These are phyloP conservation scores for Rotaria socialis DNA, from an alignment of 2,888 invertebrate genomes.

Conservation along the genomic window DNA sequence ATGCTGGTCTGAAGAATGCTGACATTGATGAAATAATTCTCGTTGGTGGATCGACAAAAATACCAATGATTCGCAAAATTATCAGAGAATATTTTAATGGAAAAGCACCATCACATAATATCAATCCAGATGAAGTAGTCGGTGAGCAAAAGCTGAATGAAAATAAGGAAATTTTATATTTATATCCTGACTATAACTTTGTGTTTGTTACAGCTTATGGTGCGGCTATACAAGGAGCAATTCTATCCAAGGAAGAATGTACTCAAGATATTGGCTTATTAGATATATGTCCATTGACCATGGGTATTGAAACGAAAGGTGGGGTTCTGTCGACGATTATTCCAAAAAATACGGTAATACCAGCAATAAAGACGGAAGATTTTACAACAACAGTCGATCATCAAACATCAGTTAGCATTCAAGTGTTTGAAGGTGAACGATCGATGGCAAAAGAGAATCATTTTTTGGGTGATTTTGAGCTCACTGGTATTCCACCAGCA, in stretches of 20 bases:
- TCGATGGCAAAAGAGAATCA: slow-evolving; percentile 99
- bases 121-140: slow-evolving; percentile 98
- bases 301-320: slow-evolving; percentile 99
- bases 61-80: slow-evolving; percentile 80
- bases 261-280: slow-evolving; percentile 87
- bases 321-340: slow-evolving; percentile 99
- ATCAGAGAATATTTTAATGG: slow-evolving; percentile 76
- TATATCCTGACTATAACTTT: too few species aligned
- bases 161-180: too few species aligned
- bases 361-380: slow-evolving; percentile 96
- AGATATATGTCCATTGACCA: slow-evolving; percentile 94
- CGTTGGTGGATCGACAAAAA: slow-evolving; percentile 96
- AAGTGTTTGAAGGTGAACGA: slow-evolving; percentile 91
- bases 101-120: slow-evolving; percentile 93
- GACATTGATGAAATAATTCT: slow-evolving; percentile 97
- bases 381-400: slow-evolving; percentile 98
- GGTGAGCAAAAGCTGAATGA: background rate
- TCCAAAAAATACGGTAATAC: slow-evolving; percentile 93
- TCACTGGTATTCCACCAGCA: slow-evolving; percentile 86
- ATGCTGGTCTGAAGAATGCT: slow-evolving; percentile 94
- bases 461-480: slow-evolving; percentile 91
- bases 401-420: slow-evolving; percentile 96
- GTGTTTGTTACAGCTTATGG: slow-evolving; percentile 70
- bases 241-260: slow-evolving; percentile 91
- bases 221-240: slow-evolving; percentile 95